A percentile compares a stretch with the other conserved stretches of the same genome.
phyloP scores from a whole-genome alignment of 2,797 vertebrate genomes.

The Chromobotia macracanthus region DNA sequence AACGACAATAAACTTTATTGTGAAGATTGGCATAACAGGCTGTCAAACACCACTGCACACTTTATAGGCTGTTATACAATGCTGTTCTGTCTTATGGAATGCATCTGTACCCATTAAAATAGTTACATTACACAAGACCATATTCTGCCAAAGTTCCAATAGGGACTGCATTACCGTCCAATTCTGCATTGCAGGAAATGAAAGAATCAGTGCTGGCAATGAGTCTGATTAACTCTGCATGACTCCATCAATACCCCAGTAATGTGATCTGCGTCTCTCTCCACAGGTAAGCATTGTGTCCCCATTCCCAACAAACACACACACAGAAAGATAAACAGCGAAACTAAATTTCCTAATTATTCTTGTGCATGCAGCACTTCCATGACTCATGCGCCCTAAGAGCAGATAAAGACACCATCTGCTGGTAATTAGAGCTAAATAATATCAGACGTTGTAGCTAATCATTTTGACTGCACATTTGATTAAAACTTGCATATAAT shows the following conservation, averaged over 20 bases:
- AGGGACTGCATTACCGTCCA: conserved; percentile 50
- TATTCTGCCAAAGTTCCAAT: conserved; percentile 50
- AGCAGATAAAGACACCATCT: conserved; percentile 99
- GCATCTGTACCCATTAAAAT: conserved; percentile 26
- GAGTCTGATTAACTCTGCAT: conserved; percentile 55
- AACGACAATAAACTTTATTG: conserved; percentile 17
- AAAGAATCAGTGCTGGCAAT: conserved; percentile 56
- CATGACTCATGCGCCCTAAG: conserved; percentile 96
- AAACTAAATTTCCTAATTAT: conserved; percentile 99
- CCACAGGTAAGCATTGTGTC: conserved; percentile 54
- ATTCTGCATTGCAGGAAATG: conserved; percentile 51
- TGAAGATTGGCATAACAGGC: neutral
- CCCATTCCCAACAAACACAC: conserved; percentile 12
- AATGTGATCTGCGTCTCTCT: conserved; percentile 53
- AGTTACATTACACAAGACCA: conserved; percentile 50
- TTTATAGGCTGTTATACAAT: neutral
- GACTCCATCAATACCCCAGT: conserved; percentile 54
- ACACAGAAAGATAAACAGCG: conserved; percentile 71
- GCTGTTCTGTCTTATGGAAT: conserved; percentile 37
- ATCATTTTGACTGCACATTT: conserved; percentile 99
- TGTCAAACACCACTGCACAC: conserved; percentile 2
- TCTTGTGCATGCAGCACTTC: conserved; percentile 98
- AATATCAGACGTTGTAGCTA: conserved; percentile 96
- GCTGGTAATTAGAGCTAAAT: conserved; percentile 99
- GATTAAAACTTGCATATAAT: conserved; percentile 92